phyloP scores from a whole-genome alignment of 2,888 invertebrate genomes.

The Himalopsyche japonica region DNA sequence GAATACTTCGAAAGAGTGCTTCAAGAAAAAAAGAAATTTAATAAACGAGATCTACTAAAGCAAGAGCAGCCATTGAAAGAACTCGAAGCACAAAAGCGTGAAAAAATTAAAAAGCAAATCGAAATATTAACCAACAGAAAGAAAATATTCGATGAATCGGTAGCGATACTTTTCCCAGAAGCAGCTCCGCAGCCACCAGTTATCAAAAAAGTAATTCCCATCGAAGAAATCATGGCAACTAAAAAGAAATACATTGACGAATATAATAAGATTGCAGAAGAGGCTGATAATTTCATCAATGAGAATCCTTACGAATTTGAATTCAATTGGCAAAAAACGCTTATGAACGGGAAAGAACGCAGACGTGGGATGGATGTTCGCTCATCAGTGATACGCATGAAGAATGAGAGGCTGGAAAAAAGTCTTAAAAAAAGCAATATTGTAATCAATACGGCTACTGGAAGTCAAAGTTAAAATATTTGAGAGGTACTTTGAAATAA shows the following conservation, averaged over 20 bases:
- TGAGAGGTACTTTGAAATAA: background rate
- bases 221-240: slow-evolving; percentile 51
- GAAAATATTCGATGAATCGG: slow-evolving; percentile 67
- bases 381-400: slow-evolving; percentile 49
- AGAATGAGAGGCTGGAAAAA: slow-evolving; percentile 48
- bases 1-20: slow-evolving; percentile 67
- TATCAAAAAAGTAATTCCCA: slow-evolving; percentile 52
- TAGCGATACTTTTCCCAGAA: slow-evolving; percentile 65
- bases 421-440: slow-evolving; percentile 42
- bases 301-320: slow-evolving; percentile 55
- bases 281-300: slow-evolving; percentile 51
- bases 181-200: slow-evolving; percentile 57
- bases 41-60: slow-evolving; percentile 62
- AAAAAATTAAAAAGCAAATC: slow-evolving; percentile 62
- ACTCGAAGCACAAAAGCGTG: slow-evolving; percentile 61
- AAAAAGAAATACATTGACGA: slow-evolving; percentile 52
- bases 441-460: background rate
- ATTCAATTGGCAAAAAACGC: slow-evolving; percentile 62
- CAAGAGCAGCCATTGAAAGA: slow-evolving; percentile 64
- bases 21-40: slow-evolving; percentile 65
- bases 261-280: slow-evolving; percentile 47
- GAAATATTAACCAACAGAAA: slow-evolving; percentile 62
- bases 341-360: slow-evolving; percentile 58
- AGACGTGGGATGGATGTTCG: slow-evolving; percentile 54
- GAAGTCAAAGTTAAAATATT: background rate